Evolutionary conservation across 2,113 vertebrate genomes (phyloP).

Genomic region (Misgurnus mizolepis): DNA sequence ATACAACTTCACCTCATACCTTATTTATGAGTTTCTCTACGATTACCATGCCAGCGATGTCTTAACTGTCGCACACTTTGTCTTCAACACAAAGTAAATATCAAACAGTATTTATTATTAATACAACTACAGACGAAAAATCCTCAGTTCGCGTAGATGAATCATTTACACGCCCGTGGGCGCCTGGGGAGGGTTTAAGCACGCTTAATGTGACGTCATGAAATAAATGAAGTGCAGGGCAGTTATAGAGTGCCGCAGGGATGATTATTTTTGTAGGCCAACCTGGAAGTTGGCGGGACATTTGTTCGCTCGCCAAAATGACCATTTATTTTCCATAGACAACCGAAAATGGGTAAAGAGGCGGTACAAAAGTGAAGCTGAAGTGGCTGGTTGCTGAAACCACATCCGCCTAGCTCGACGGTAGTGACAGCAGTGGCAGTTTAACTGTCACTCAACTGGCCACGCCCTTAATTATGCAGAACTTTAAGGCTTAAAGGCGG

Average conservation of each 20-base stretch:
- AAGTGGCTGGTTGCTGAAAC: too few species aligned
- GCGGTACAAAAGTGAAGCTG: too few species aligned
- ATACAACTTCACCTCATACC: slow-evolving; percentile 74
- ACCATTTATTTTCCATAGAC: too few species aligned
- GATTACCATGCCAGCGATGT: slow-evolving; percentile 76
- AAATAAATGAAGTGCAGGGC: slow-evolving; percentile 23
- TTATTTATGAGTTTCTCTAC: slow-evolving; percentile 74
- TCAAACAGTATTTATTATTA: slow-evolving; percentile 80
- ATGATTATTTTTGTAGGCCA: too few species aligned
- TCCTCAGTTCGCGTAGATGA: slow-evolving; percentile 65
- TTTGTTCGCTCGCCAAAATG: too few species aligned
- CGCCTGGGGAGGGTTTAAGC: slow-evolving; percentile 62
- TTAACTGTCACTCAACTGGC: too few species aligned
- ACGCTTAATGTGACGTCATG: slow-evolving; percentile 63
- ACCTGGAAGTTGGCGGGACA: too few species aligned
- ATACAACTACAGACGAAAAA: slow-evolving; percentile 71
- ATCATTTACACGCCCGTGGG: slow-evolving; percentile 72
- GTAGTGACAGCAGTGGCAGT: too few species aligned
- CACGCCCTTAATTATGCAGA: too few species aligned
- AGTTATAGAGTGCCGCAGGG: not conserved
- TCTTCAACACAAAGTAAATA: slow-evolving; percentile 74
- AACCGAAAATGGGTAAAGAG: too few species aligned
- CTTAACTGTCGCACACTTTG: slow-evolving; percentile 71
- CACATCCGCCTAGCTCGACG: too few species aligned
- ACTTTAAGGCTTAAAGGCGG: too few species aligned